Base-by-base conservation (phyloP, 1,140 invertebrate species). In the Lamellibrachia luymesi region DNA sequence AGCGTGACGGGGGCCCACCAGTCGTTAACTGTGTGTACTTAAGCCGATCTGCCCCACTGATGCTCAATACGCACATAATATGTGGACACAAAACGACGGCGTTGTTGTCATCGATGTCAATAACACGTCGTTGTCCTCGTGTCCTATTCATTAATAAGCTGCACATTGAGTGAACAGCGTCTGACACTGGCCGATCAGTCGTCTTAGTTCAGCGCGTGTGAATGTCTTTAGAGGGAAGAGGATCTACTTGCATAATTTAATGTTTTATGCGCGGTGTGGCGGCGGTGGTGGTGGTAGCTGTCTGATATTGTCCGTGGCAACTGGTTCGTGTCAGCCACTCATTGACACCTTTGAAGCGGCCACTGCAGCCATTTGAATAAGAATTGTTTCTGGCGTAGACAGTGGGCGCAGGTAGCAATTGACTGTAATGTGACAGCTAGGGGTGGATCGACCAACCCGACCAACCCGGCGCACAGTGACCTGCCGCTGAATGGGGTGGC, bases 211-310 rank as follows among this genome's bases (percentile, higher is more conserved):
- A 80, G 64, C 64, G 64, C 64, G 64, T 80, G 64, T 80, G 64
- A 80, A 80, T 80, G 64, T 80, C 64, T 80, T 80, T 80, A 80
- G 64, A 80, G 64, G 64, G 64, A 80, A 80, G 64, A 80, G 64
- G 64, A 80, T 80, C 64, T 80, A 80, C 64, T 80, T 80, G 64
- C 64, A 80, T 80, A 80, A 80, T 80, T 80, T 80, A 80, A 80
- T 80, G 64, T 80, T 80, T 80, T 80, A 80, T 80, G 64, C 64
- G 64, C 13, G 64, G 64, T 80, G 64, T 22, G 64, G 17, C 64
- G 64, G 64, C 25, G 64, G 64, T 22, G 64, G 64, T 22, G 64
- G 64, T 17, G 64, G 64, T 17, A 22, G 64, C 64, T 22, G 64
- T 80, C 64, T 80, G 64, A 80, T 80, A 80, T 80, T 80, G 64